Evolutionary conservation across 2,797 vertebrate genomes (phyloP).

Genomic region (Malacoraja senta): DNA sequence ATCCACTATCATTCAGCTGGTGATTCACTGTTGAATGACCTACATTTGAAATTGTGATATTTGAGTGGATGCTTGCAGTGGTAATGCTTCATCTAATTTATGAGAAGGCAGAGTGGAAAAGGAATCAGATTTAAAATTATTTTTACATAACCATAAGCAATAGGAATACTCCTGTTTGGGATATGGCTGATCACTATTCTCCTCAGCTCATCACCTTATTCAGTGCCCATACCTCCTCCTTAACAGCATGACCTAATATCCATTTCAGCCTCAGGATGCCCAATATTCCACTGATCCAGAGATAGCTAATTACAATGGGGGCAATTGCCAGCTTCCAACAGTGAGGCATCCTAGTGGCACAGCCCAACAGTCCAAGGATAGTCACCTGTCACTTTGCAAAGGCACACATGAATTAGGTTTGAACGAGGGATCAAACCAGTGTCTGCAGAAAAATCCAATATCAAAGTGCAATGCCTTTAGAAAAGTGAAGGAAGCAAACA

Average conservation of each 20-base stretch:
- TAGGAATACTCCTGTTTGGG: neutral
- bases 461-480: neutral
- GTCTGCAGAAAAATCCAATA: neutral
- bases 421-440: neutral
- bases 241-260: neutral
- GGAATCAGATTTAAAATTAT: neutral
- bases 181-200: neutral
- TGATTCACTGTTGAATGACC: neutral
- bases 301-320: neutral
- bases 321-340: no score
- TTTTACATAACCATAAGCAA: neutral
- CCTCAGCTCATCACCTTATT: neutral
- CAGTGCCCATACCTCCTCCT: neutral
- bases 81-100: neutral
- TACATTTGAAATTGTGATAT: neutral
- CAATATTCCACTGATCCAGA: neutral
- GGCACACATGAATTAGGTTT: neutral
- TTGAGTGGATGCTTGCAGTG: neutral
- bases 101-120: neutral
- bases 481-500: neutral
- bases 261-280: neutral
- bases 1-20: no score
- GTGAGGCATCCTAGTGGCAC: no score
- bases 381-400: neutral
- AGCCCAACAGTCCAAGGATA: neutral